These are phyloP conservation scores for Halictus ligatus DNA, from an alignment of 2,888 invertebrate genomes.

Conservation along the genomic window DNA sequence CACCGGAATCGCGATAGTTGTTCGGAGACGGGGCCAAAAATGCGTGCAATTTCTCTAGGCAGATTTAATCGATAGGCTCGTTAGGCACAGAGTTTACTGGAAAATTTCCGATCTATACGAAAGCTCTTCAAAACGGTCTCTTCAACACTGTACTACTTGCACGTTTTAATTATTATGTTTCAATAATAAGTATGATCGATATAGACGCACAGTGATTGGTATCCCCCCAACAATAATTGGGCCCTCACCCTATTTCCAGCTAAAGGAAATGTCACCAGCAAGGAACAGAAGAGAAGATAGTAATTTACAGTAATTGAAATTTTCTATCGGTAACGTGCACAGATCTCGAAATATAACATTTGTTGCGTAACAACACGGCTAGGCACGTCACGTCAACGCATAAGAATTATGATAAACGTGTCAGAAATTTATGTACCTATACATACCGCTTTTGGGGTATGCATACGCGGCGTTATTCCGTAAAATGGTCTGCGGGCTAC, in stretches of 20 bases:
- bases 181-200: no score
- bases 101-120: no score
- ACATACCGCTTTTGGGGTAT: slow-evolving; percentile 1
- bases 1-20: background rate
- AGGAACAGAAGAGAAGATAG: background rate
- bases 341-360: background rate
- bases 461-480: background rate
- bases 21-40: background rate
- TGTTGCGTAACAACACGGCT: background rate
- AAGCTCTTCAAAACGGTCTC: no score
- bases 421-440: background rate
- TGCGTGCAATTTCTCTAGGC: background rate
- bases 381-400: background rate
- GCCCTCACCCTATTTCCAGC: no score
- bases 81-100: no score
- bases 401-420: slow-evolving; percentile 19
- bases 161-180: no score
- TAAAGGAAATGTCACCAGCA: no score
- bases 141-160: no score
- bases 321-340: background rate
- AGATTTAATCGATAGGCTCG: background rate
- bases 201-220: no score
- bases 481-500: slow-evolving; percentile 6
- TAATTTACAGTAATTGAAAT: background rate
- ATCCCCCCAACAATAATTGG: no score